These are phyloP conservation scores for Tinamus major DNA, from an alignment of 2,797 vertebrate genomes.

Conservation along the genomic window DNA sequence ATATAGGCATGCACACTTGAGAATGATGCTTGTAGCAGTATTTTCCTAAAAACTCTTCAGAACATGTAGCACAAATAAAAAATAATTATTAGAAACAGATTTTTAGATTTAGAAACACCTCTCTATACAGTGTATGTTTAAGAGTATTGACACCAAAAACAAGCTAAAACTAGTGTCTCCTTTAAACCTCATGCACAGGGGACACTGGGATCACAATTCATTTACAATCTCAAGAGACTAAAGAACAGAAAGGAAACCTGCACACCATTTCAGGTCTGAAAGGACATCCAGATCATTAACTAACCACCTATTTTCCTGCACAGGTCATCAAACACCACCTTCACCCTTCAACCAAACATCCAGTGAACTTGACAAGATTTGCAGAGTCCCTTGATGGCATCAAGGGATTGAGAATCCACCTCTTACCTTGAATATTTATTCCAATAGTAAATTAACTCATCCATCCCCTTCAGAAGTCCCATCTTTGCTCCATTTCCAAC, in stretches of 20 bases:
- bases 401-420: not conserved
- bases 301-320: not conserved
- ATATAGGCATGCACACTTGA: fast-evolving
- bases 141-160: not conserved
- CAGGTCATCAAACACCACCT: not conserved
- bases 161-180: not conserved
- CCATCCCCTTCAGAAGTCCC: not conserved
- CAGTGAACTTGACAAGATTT: not conserved
- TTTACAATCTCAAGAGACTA: not conserved
- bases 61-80: not conserved
- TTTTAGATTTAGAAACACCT: too few relatives aligned
- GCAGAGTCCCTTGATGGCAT: not conserved
- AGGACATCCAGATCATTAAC: not conserved
- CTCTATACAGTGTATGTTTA: not conserved
- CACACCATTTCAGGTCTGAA: not conserved
- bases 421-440: not conserved
- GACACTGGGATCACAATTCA: not conserved
- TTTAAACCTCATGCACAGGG: not conserved
- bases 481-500: not conserved
- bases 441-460: not conserved
- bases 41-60: not conserved
- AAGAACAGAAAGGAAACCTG: not conserved
- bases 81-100: not conserved
- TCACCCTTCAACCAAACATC: not conserved
- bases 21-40: not conserved